phyloP scores from a whole-genome alignment of 2,888 invertebrate species.

The Himalopsyche japonica region DNA sequence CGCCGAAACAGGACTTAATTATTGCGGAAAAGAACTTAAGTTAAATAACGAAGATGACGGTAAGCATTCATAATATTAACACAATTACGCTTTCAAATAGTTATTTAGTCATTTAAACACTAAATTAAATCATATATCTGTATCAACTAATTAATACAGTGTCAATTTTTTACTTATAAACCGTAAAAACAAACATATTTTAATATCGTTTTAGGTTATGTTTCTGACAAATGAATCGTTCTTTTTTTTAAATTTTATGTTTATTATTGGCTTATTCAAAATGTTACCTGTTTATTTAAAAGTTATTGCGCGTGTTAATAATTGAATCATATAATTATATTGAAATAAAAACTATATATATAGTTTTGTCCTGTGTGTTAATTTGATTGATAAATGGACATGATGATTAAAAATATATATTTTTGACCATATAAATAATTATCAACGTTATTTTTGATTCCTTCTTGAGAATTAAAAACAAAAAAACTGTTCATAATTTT shows the following conservation, averaged over 20 bases:
- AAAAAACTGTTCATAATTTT: too few relatives aligned
- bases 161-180: neutral
- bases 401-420: too few relatives aligned
- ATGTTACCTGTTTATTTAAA: too few relatives aligned
- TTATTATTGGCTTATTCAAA: too few relatives aligned
- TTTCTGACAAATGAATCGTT: neutral
- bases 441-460: too few relatives aligned
- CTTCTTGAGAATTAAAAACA: too few relatives aligned
- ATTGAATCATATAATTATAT: too few relatives aligned
- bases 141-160: neutral
- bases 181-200: neutral
- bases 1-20: neutral
- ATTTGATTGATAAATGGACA: too few relatives aligned
- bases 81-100: neutral
- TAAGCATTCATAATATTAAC: neutral
- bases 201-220: neutral
- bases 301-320: too few relatives aligned
- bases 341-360: too few relatives aligned
- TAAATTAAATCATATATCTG: neutral
- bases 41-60: neutral
- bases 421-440: too few relatives aligned
- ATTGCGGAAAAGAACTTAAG: neutral
- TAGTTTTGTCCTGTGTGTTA: too few relatives aligned
- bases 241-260: neutral
- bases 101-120: neutral